Percentiles rank a stretch among this genome's conserved stretches.
Evolutionary conservation across 2,113 vertebrate species (phyloP).

Genomic region (Penelope pileata): DNA sequence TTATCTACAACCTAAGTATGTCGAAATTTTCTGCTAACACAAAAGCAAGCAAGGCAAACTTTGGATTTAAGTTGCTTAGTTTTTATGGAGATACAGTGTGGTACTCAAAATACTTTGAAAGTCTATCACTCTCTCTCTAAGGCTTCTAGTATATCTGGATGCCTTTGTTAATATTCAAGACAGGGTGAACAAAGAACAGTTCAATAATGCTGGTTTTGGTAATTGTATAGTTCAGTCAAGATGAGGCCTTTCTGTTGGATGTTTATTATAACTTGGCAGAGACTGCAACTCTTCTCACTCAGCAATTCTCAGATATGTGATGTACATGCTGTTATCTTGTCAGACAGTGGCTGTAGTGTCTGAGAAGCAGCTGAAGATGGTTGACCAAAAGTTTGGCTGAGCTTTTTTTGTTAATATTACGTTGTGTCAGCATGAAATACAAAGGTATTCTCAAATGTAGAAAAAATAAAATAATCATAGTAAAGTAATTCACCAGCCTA

Average conservation of each 20-base stretch:
- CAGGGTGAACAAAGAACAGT: not conserved
- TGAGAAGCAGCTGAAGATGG: not conserved
- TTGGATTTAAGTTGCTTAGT: not conserved
- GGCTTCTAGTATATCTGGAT: not conserved
- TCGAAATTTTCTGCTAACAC: not conserved
- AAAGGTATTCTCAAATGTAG: not conserved
- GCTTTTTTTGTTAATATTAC: not conserved
- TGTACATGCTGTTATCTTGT: not conserved
- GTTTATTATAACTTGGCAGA: not conserved
- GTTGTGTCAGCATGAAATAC: not conserved
- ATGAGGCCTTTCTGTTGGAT: not conserved
- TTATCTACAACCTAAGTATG: not conserved
- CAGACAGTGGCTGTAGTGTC: not conserved
- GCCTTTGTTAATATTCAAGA: not conserved
- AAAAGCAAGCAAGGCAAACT: not conserved
- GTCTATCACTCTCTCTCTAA: not conserved
- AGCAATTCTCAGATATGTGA: not conserved
- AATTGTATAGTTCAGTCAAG: not conserved
- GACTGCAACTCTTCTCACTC: not conserved
- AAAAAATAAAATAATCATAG: not conserved
- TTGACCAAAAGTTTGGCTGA: not conserved
- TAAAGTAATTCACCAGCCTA: not conserved
- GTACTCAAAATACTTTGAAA: not conserved
- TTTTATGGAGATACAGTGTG: not conserved
- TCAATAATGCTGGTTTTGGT: conserved; percentile 2